phyloP scores from a whole-genome alignment of 1,140 invertebrate species.

The Drosophila pruinosa region DNA sequence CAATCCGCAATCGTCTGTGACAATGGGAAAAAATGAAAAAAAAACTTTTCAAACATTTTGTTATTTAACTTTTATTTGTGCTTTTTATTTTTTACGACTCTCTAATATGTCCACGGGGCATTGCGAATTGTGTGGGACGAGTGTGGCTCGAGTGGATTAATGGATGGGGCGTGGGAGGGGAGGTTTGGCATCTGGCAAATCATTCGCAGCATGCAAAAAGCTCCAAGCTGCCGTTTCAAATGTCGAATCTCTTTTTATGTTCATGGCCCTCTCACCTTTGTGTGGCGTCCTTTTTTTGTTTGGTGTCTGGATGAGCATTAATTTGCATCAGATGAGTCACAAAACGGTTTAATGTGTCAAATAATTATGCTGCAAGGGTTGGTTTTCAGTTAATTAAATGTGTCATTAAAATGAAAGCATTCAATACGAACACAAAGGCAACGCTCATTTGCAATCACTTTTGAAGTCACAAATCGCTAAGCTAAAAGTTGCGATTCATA shows the following conservation, averaged over 20 bases:
- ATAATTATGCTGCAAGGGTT: slow-evolving; percentile 68
- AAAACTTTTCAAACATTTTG: slow-evolving; percentile 65
- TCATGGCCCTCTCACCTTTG: slow-evolving; percentile 26
- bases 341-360: slow-evolving; percentile 78
- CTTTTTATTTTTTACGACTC: slow-evolving; percentile 46
- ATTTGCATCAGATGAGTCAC: slow-evolving; percentile 67
- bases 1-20: slow-evolving; percentile 16
- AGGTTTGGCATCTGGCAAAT: slow-evolving; percentile 9
- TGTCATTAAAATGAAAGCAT: slow-evolving; percentile 46
- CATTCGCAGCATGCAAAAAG: slow-evolving; percentile 16
- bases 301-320: slow-evolving; percentile 44
- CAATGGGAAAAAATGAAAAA: slow-evolving; percentile 27
- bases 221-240: slow-evolving; percentile 21
- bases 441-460: too few relatives aligned
- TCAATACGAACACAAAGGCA: background rate
- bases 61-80: slow-evolving; percentile 74
- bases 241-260: slow-evolving; percentile 31
- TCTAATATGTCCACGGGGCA: slow-evolving; percentile 68
- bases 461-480: background rate
- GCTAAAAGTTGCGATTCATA: background rate
- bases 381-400: slow-evolving; percentile 74
- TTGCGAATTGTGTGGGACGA: slow-evolving; percentile 32
- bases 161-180: background rate
- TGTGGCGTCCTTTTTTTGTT: background rate
- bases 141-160: background rate